These are phyloP conservation scores for Ptilorrhoa leucosticta DNA, from an alignment of 2,113 vertebrate genomes.

Conservation along the genomic window DNA sequence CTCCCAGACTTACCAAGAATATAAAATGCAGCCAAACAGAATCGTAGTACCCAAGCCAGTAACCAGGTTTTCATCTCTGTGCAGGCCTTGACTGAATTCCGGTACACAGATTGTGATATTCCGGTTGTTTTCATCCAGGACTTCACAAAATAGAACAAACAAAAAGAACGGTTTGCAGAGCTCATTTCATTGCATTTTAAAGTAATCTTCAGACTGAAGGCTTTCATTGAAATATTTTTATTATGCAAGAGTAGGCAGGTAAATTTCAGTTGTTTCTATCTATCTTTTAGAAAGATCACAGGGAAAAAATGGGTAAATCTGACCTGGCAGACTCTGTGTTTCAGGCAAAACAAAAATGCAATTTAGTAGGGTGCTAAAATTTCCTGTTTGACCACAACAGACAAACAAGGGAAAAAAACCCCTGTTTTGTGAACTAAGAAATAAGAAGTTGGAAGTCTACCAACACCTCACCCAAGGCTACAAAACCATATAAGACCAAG, in stretches of 20 bases:
- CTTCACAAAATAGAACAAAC: slow-evolving; percentile 57
- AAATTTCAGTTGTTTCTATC: not conserved
- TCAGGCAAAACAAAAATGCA: not conserved
- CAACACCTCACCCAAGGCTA: not conserved
- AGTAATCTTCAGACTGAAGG: not conserved
- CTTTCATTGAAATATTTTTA: not conserved
- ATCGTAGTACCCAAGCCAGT: slow-evolving; percentile 82
- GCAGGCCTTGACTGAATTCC: slow-evolving; percentile 78
- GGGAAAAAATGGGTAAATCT: not conserved
- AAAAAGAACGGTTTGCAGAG: not conserved
- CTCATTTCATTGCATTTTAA: not conserved
- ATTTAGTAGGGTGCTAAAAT: not conserved
- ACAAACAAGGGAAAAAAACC: not conserved
- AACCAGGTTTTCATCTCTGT: slow-evolving; percentile 86
- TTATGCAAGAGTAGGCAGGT: not conserved
- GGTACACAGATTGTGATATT: slow-evolving; percentile 89
- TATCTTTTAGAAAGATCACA: not conserved
- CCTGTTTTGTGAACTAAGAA: not conserved
- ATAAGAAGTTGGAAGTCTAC: not conserved
- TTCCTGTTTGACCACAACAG: not conserved
- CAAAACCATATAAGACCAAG: not conserved
- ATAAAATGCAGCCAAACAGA: slow-evolving; percentile 87
- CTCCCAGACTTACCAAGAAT: slow-evolving; percentile 85
- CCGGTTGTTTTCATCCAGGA: slow-evolving; percentile 68
- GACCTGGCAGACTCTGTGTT: not conserved